phyloP scores from a whole-genome alignment of 1,140 invertebrate species.

The Drosophila sp. region DNA sequence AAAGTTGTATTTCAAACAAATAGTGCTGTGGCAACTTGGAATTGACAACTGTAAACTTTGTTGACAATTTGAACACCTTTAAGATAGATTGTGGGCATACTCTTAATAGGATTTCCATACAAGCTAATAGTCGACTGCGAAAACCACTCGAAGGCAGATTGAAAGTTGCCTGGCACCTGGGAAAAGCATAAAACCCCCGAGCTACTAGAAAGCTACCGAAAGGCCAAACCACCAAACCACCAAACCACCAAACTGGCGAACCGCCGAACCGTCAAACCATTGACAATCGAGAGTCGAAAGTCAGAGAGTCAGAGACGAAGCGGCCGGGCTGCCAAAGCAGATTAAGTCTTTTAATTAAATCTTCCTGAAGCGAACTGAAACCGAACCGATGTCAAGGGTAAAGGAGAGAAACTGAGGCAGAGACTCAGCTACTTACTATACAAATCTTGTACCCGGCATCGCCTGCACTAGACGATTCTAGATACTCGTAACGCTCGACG shows the following conservation, averaged over 20 bases:
- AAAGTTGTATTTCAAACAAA: neutral
- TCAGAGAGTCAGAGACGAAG: neutral
- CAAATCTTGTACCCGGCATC: slow-evolving; percentile 1
- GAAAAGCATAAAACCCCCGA: slow-evolving; percentile 2
- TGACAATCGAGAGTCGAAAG: neutral
- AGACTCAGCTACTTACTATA: slow-evolving; percentile 37
- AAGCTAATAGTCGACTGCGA: slow-evolving; percentile 1
- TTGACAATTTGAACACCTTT: slow-evolving; percentile 4
- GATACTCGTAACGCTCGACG: neutral
- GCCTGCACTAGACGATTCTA: neutral
- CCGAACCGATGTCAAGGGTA: slow-evolving; percentile 4
- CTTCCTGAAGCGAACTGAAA: slow-evolving; percentile 39
- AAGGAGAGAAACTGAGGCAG: neutral
- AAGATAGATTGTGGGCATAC: slow-evolving; percentile 11
- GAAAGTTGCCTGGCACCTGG: slow-evolving; percentile 20
- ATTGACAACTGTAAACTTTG: slow-evolving; percentile 14
- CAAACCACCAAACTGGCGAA: neutral
- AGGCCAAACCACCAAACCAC: slow-evolving; percentile 13
- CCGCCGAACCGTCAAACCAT: neutral
- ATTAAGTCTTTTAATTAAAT: slow-evolving; percentile 82
- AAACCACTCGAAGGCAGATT: slow-evolving; percentile 6
- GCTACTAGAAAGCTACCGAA: neutral
- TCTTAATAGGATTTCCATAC: slow-evolving; percentile 13
- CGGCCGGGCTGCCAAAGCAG: slow-evolving; percentile 55
- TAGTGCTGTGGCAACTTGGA: neutral